phyloP scores from a whole-genome alignment of 2,888 invertebrate species.

The Caenorhabditis panamensis region DNA sequence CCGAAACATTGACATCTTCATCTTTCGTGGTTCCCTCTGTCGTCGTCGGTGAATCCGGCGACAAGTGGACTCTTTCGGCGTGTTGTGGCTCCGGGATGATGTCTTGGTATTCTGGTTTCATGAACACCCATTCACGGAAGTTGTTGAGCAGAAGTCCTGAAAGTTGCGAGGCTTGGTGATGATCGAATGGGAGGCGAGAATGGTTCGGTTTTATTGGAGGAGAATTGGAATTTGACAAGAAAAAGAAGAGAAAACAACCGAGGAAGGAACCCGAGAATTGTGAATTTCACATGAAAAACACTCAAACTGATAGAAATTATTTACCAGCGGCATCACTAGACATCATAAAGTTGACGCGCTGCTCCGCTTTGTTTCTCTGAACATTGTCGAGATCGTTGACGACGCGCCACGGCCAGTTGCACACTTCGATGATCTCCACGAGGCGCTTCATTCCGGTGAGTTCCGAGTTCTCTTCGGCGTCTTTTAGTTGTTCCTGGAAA shows the following conservation, averaged over 20 bases:
- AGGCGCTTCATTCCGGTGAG: slow-evolving; percentile 33
- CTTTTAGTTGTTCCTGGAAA: slow-evolving; percentile 28
- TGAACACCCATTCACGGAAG: neutral
- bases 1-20: slow-evolving; percentile 44
- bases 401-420: slow-evolving; percentile 44
- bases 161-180: no score
- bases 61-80: slow-evolving; percentile 53
- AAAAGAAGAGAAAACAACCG: neutral
- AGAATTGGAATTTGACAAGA: neutral
- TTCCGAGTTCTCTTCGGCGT: slow-evolving; percentile 14
- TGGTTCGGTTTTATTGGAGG: neutral
- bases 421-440: slow-evolving; percentile 32
- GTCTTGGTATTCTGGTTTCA: neutral
- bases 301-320: no score
- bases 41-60: slow-evolving; percentile 51
- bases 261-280: no score
- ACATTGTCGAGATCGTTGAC: slow-evolving; percentile 1
- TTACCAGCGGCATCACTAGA: slow-evolving; percentile 23
- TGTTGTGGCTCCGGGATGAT: slow-evolving; percentile 52
- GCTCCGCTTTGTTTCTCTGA: neutral
- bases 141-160: neutral
- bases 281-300: no score
- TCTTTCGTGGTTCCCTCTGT: slow-evolving; percentile 29
- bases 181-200: neutral
- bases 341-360: neutral